Percentiles rank a stretch among this genome's conserved stretches.
phyloP scores from a whole-genome alignment of 2,888 invertebrate species.

The Apamea sordens region DNA sequence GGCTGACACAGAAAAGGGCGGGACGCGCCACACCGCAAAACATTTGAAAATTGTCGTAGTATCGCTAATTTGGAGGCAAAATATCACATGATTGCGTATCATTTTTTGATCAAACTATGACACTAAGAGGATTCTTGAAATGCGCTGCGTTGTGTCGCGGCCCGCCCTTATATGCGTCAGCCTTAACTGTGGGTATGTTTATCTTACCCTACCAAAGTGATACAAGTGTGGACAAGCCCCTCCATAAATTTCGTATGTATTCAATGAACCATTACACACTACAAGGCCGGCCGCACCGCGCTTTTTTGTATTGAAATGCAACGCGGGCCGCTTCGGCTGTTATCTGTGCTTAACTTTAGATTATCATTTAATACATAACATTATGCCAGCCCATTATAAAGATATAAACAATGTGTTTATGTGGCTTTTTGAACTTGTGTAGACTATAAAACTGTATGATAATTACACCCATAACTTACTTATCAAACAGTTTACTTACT shows the following conservation, averaged over 20 bases:
- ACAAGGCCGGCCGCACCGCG: background rate
- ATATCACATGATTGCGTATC: background rate
- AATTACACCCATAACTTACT: conserved; percentile 22
- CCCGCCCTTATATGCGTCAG: background rate
- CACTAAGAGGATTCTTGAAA: background rate
- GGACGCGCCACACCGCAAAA: background rate
- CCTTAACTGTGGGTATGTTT: background rate
- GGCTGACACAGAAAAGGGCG: background rate
- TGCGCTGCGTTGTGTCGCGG: background rate
- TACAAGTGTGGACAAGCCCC: background rate
- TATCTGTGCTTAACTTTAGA: background rate
- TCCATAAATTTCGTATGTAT: background rate
- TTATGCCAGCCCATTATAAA: conserved; percentile 3
- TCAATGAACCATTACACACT: background rate
- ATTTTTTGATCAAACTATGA: background rate
- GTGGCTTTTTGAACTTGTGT: conserved; percentile 44
- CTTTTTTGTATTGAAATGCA: background rate
- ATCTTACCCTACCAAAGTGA: background rate
- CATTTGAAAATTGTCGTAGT: background rate
- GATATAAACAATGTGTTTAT: conserved; percentile 31
- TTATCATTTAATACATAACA: background rate
- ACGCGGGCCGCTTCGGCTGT: background rate
- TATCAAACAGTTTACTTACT: conserved; percentile 48
- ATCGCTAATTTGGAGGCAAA: background rate
- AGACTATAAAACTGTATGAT: conserved; percentile 15